These are phyloP conservation scores for Hydrotaea cyrtoneurina DNA, from an alignment of 2,888 invertebrate genomes.

Conservation along the genomic window DNA sequence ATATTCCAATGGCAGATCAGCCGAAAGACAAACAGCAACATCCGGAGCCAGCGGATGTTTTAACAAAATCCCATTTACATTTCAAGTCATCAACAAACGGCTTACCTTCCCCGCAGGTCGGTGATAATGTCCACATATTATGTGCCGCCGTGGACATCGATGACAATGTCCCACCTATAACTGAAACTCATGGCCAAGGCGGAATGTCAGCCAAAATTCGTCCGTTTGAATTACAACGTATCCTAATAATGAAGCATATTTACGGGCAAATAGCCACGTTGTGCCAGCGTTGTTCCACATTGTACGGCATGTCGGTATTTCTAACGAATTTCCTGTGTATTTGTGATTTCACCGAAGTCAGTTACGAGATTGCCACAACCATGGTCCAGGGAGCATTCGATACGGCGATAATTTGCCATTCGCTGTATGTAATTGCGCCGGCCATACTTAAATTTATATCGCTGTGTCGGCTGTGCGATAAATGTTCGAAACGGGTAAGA, in stretches of 20 bases:
- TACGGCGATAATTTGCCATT: not conserved
- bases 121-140: not conserved
- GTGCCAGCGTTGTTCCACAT: slow-evolving; percentile 20
- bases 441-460: slow-evolving; percentile 68
- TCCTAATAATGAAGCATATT: slow-evolving; percentile 54
- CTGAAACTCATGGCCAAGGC: not conserved
- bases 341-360: slow-evolving; percentile 69
- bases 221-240: slow-evolving; percentile 14
- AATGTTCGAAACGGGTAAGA: slow-evolving; percentile 68
- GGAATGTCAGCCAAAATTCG: not conserved
- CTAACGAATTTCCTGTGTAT: slow-evolving; percentile 71
- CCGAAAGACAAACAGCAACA: slow-evolving; percentile 24
- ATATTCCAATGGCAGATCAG: slow-evolving; percentile 15
- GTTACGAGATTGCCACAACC: slow-evolving; percentile 67
- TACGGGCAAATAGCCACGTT: slow-evolving; percentile 38
- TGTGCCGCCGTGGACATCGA: not conserved
- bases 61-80: not conserved
- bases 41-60: slow-evolving; percentile 31
- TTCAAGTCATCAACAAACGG: not conserved
- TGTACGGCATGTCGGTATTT: slow-evolving; percentile 67
- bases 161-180: not conserved
- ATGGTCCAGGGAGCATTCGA: slow-evolving; percentile 33
- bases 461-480: slow-evolving; percentile 69
- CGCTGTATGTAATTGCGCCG: slow-evolving; percentile 54
- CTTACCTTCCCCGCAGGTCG: not conserved